phyloP scores from a whole-genome alignment of 2,888 invertebrate genomes.

The Mesochorus sp. region DNA sequence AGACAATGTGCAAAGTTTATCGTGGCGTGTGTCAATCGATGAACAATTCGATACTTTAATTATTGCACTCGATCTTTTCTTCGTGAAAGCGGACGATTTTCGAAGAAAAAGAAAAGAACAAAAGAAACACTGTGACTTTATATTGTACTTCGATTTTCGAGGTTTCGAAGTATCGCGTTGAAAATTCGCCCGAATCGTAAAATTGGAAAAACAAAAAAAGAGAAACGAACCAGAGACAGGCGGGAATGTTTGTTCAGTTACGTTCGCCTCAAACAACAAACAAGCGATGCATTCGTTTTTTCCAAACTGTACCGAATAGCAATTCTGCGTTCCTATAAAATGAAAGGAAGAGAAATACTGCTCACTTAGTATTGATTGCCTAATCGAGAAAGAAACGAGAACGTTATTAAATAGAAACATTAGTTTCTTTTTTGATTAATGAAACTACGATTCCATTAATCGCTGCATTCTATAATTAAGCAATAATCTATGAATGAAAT shows the following conservation, averaged over 20 bases:
- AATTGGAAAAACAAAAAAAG: background rate
- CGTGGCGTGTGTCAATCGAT: background rate
- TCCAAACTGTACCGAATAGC: background rate
- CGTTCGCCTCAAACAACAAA: background rate
- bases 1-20: background rate
- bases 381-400: no score
- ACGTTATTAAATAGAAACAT: no score
- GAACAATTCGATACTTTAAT: background rate
- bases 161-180: background rate
- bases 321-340: no score
- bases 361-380: background rate
- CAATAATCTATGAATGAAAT: background rate
- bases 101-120: background rate
- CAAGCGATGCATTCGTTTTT: background rate
- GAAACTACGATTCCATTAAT: background rate
- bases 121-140: no score
- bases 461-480: background rate
- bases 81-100: background rate
- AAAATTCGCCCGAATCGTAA: background rate
- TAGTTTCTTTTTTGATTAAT: no score
- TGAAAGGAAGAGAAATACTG: no score
- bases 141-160: background rate
- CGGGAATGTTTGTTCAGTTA: slow-evolving; percentile 8
- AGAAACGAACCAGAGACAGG: background rate
- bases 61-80: background rate